Evolutionary conservation across 2,797 vertebrate species (phyloP).

Genomic region (Argyrosomus regius): DNA sequence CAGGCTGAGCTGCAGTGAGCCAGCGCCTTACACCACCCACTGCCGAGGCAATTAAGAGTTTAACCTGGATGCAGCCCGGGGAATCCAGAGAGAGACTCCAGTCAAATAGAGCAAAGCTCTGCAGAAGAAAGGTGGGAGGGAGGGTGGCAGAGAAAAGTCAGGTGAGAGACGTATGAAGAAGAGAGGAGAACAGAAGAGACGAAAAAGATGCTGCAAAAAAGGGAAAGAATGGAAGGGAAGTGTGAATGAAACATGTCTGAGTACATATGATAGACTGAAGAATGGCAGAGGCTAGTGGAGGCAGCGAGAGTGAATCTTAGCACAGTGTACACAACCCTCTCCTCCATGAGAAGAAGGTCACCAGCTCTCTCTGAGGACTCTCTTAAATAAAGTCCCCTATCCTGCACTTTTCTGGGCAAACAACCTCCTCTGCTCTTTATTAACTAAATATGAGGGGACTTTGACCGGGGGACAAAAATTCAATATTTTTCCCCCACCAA

Average conservation of each 20-base stretch:
- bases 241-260: slow-evolving; percentile 42
- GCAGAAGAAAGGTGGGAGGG: slow-evolving; percentile 40
- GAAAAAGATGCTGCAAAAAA: background rate
- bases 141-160: slow-evolving; percentile 7
- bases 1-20: slow-evolving; percentile 74
- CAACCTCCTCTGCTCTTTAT: slow-evolving; percentile 92
- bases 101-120: slow-evolving; percentile 75
- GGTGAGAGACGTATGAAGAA: slow-evolving; percentile 20
- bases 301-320: slow-evolving; percentile 68
- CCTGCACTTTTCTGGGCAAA: slow-evolving; percentile 88
- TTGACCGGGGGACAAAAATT: slow-evolving; percentile 92
- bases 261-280: slow-evolving; percentile 37
- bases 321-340: slow-evolving; percentile 76
- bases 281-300: slow-evolving; percentile 48
- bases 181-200: slow-evolving; percentile 5
- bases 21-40: slow-evolving; percentile 76
- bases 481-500: slow-evolving; percentile 92
- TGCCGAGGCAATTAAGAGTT: slow-evolving; percentile 81
- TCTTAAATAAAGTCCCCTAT: slow-evolving; percentile 87
- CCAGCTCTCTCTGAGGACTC: slow-evolving; percentile 83
- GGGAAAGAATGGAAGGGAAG: slow-evolving; percentile 13
- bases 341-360: slow-evolving; percentile 84
- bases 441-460: slow-evolving; percentile 92
- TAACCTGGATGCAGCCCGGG: slow-evolving; percentile 79
- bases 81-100: slow-evolving; percentile 78